These are phyloP conservation scores for Delphinus delphis DNA, from an alignment of 2,113 vertebrate genomes.

Conservation along the genomic window DNA sequence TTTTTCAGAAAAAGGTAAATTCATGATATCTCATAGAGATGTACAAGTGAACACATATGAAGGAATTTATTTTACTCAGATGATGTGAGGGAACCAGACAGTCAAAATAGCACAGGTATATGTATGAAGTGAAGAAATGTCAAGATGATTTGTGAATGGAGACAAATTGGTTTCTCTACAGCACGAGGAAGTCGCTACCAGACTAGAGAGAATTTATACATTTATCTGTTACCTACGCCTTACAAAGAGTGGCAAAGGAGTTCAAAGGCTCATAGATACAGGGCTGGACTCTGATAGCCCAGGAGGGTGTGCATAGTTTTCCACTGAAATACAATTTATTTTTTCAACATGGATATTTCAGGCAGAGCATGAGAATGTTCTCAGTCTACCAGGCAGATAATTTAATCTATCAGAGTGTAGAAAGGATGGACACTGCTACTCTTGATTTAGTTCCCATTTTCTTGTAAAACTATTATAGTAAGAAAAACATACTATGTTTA, in stretches of 20 bases:
- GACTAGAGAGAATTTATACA: neutral
- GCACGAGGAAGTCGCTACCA: neutral
- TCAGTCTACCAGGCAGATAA: neutral
- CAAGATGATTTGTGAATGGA: neutral
- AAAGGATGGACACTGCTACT: neutral
- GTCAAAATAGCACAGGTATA: neutral
- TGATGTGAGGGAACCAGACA: neutral
- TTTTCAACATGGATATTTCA: neutral
- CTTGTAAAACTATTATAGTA: neutral
- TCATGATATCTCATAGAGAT: neutral
- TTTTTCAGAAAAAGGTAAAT: neutral
- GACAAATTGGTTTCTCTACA: neutral
- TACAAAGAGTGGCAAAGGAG: neutral
- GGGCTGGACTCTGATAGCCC: neutral
- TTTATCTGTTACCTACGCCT: neutral
- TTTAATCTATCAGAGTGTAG: neutral
- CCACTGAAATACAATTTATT: neutral
- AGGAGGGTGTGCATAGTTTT: neutral
- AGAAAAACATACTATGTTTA: neutral
- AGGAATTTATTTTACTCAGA: neutral
- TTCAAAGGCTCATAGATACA: rapidly evolving
- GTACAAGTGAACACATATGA: neutral
- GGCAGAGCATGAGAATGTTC: too few species aligned
- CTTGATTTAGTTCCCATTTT: neutral
- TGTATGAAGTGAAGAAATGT: neutral